Base-by-base conservation (phyloP, 1,140 invertebrate genomes). In the Mycetomoellerius zeteki region DNA sequence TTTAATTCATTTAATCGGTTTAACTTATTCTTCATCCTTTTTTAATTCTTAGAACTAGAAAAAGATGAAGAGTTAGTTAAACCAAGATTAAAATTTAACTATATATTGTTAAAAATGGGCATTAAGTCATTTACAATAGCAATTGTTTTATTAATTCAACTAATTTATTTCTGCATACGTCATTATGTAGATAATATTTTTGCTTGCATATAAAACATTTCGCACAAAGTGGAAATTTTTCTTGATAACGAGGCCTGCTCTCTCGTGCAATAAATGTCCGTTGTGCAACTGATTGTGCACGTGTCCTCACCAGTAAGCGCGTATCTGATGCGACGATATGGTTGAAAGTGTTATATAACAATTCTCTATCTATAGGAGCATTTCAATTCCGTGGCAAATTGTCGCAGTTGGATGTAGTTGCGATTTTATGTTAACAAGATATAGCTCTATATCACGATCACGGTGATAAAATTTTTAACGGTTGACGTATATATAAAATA, bases 261-360 rank as follows among this genome's bases (percentile, higher is more conserved):
- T 76, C 16, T 54, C 30, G 21, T 16, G 47, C 12, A 24, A 80
- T 50, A 64, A 80, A 69, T 37, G 30, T 67, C n/a, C 30, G 47
- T 80, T 80, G 27, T 52, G 76, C 27, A 65, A 78, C 27, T 52
- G 27, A 67, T 80, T 80, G 62, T 56, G 62, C 43, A 80, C n/a
- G 62, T 67, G 50, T 69, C 27, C n/a, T 69, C 30, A 30, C 7
- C n/a, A 33, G 50, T 54, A 54, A 14, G 3, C 27, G 30, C 24
- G 30, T 78, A 64, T 80, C 6, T 10, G 21, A 14, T 52, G 6
- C 37, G 16, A 76, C 33, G 14, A 47, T 16, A 58, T 12, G 37
- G 75, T 77, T 64, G 56, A 77, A 24, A 27, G 24, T 64, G 12
- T 77, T 77, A 77, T 24, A n/a, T 62, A 77, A 77, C 75, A 24